Percentiles rank a stretch among this genome's conserved stretches.
Evolutionary conservation across 2,888 invertebrate species (phyloP).

Genomic region (Sipha maydis): DNA sequence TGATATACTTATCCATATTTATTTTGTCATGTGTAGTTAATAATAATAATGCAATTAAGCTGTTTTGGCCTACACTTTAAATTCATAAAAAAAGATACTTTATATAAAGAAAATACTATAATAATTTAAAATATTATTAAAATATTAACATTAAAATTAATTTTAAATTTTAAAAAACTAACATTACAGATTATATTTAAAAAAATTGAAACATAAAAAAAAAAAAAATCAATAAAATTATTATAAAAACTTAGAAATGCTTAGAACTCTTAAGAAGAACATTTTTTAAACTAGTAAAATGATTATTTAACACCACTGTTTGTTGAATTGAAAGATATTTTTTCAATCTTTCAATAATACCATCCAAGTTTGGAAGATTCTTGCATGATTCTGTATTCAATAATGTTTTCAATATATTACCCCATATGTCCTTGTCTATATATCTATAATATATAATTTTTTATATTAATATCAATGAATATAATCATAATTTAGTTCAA

Average conservation of each 20-base stretch:
- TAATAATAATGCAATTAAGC: no score
- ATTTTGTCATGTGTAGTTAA: no score
- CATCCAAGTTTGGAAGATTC: conserved; percentile 78
- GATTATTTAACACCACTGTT: conserved; percentile 21
- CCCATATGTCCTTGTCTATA: conserved; percentile 80
- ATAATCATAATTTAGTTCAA: no score
- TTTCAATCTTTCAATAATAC: conserved; percentile 67
- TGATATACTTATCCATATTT: no score
- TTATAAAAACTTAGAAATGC: not conserved
- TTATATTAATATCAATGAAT: no score
- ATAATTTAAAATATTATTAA: not conserved
- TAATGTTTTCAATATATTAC: conserved; percentile 80
- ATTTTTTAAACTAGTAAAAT: conserved; percentile 43
- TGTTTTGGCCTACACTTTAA: no score
- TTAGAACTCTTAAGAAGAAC: not conserved
- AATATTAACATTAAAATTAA: not conserved
- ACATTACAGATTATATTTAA: not conserved
- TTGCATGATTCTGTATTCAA: conserved; percentile 85
- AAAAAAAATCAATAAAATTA: not conserved
- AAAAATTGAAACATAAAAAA: not conserved
- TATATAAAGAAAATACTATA: no score
- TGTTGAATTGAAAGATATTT: conserved; percentile 30
- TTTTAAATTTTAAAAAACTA: not conserved
- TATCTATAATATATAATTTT: conserved; percentile 70
- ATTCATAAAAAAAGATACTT: no score